Percentiles rank a stretch among this genome's conserved stretches.
phyloP scores from a whole-genome alignment of 1,140 invertebrate species.

The Lasaia peninsularis region DNA sequence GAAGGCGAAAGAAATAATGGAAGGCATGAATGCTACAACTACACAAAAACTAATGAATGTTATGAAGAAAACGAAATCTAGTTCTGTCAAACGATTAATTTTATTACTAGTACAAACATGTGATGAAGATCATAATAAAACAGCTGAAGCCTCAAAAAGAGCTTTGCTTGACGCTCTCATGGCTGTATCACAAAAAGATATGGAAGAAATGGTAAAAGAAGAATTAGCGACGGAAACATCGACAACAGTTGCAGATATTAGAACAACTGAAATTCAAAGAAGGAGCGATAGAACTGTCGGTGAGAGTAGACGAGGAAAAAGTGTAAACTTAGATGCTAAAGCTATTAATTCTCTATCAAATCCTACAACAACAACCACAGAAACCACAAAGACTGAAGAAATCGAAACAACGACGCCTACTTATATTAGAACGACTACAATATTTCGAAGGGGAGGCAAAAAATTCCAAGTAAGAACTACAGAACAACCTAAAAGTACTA shows the following conservation, averaged over 20 bases:
- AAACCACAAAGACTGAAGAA: slow-evolving; percentile 47
- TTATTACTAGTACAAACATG: slow-evolving; percentile 87
- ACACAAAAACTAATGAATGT: slow-evolving; percentile 85
- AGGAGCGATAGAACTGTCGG: slow-evolving; percentile 48
- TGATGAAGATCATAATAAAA: slow-evolving; percentile 83
- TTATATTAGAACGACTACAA: slow-evolving; percentile 38
- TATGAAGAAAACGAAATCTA: slow-evolving; percentile 88
- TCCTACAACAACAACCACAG: slow-evolving; percentile 46
- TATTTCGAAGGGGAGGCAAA: slow-evolving; percentile 35
- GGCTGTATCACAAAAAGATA: slow-evolving; percentile 77
- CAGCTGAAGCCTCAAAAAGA: slow-evolving; percentile 80
- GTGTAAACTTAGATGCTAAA: slow-evolving; percentile 48
- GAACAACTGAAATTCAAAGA: slow-evolving; percentile 42
- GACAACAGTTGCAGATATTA: slow-evolving; percentile 40
- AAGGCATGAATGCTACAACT: slow-evolving; percentile 85
- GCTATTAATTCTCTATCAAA: slow-evolving; percentile 57
- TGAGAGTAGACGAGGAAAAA: slow-evolving; percentile 58
- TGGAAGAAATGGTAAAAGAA: slow-evolving; percentile 70
- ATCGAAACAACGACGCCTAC: slow-evolving; percentile 43
- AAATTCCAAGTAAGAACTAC: slow-evolving; percentile 44
- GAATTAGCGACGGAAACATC: slow-evolving; percentile 44
- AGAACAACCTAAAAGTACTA: slow-evolving; percentile 39
- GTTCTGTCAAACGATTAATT: slow-evolving; percentile 84
- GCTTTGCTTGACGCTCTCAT: slow-evolving; percentile 83
- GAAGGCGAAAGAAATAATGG: slow-evolving; percentile 85